These are phyloP conservation scores for Macrosteles quadrilineatus DNA, from an alignment of 1,140 invertebrate genomes.

Conservation along the genomic window DNA sequence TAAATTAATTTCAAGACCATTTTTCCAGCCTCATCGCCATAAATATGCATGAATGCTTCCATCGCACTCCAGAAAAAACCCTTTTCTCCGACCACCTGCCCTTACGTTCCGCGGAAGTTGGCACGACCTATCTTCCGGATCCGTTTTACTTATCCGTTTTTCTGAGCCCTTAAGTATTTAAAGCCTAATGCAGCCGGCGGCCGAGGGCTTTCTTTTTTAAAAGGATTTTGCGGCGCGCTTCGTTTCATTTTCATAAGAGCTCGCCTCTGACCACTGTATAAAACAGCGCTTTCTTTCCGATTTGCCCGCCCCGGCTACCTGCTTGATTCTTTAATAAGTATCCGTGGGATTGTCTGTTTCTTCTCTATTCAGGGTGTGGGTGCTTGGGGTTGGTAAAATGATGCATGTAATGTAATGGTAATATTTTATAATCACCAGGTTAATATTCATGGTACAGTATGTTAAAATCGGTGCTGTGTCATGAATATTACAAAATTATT, in stretches of 20 bases:
- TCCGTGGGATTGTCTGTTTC: no score
- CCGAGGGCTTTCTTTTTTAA: slow-evolving; percentile 13
- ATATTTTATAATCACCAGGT: no score
- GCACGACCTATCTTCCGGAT: slow-evolving; percentile 9
- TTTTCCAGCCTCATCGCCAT: slow-evolving; percentile 10
- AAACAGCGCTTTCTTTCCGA: slow-evolving; percentile 16
- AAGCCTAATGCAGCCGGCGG: slow-evolving; percentile 7
- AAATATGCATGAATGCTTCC: slow-evolving; percentile 4
- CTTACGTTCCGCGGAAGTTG: slow-evolving; percentile 17
- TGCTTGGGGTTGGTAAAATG: no score
- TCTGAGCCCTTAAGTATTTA: slow-evolving; percentile 24
- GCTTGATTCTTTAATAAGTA: no score
- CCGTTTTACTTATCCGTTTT: slow-evolving; percentile 25
- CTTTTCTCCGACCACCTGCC: slow-evolving; percentile 15
- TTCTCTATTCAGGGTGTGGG: no score
- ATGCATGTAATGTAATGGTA: no score
- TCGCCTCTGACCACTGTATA: slow-evolving; percentile 10
- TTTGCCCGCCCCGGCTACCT: background rate
- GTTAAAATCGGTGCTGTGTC: no score
- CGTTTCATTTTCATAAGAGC: slow-evolving; percentile 26
- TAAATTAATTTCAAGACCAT: slow-evolving; percentile 25
- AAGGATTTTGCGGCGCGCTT: background rate
- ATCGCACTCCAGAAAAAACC: slow-evolving; percentile 5
- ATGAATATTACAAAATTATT: no score
- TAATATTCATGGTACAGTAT: no score